Evolutionary conservation across 2,888 invertebrate species (phyloP).

Genomic region (Pheosia gnoma): DNA sequence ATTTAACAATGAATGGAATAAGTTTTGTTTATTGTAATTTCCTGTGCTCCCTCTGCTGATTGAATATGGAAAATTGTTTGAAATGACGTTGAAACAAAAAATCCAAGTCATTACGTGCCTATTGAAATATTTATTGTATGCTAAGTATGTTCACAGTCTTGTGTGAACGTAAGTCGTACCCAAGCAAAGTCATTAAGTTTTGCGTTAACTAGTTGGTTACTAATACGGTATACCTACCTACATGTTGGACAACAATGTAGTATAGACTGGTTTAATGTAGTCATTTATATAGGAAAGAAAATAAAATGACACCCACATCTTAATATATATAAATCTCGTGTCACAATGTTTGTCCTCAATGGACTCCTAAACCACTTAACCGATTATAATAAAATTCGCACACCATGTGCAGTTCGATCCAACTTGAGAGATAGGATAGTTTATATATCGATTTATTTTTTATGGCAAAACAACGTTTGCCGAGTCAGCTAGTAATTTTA

Average conservation of each 20-base stretch:
- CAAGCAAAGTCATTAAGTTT: not conserved
- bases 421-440: too few relatives aligned
- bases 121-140: conserved; percentile 32
- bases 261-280: not conserved
- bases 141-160: conserved; percentile 18
- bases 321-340: too few relatives aligned
- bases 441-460: too few relatives aligned
- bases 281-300: not conserved
- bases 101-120: conserved; percentile 20
- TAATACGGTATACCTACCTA: not conserved
- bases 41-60: conserved; percentile 10
- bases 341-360: too few relatives aligned
- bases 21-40: conserved; percentile 15
- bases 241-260: not conserved
- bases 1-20: too few relatives aligned
- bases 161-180: too few relatives aligned
- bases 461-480: too few relatives aligned
- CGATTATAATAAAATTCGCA: too few relatives aligned
- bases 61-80: conserved; percentile 28
- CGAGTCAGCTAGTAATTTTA: too few relatives aligned
- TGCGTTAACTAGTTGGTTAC: not conserved
- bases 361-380: too few relatives aligned
- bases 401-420: too few relatives aligned
- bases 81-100: conserved; percentile 29
- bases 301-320: too few relatives aligned